A percentile compares a stretch with the other conserved stretches of the same genome.
Evolutionary conservation across 2,797 vertebrate genomes (phyloP).

Genomic region (Xerus rutilus): DNA sequence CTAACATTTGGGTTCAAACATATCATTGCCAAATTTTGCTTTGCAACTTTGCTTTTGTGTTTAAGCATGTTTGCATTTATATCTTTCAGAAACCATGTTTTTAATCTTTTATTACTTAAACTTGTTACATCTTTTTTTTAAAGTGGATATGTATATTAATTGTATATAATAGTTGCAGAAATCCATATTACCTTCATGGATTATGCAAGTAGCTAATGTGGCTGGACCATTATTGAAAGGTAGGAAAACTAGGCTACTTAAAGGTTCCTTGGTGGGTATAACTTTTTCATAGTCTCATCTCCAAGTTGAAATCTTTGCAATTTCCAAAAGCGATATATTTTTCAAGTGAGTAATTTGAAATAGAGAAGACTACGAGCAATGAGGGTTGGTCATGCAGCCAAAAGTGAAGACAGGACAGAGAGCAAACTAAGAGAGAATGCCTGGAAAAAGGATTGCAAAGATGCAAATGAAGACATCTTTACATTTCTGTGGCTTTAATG

Average conservation of each 20-base stretch:
- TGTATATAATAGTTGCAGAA: conserved; percentile 60
- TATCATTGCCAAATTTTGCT: background rate
- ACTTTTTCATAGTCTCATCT: conserved; percentile 49
- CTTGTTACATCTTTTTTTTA: background rate
- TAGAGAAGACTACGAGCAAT: conserved; percentile 16
- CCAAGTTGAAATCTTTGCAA: conserved; percentile 65
- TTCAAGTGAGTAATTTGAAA: conserved; percentile 30
- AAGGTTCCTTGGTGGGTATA: conserved; percentile 35
- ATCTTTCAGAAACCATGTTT: background rate
- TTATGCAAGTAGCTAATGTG: conserved; percentile 74
- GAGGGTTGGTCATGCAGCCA: background rate
- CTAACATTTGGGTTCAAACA: background rate
- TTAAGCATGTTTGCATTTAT: background rate
- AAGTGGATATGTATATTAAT: background rate
- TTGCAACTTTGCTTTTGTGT: background rate
- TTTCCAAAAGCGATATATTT: conserved; percentile 51
- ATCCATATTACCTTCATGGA: conserved; percentile 75
- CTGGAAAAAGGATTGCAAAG: background rate
- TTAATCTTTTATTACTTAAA: background rate
- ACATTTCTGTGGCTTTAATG: background rate
- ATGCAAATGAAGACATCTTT: conserved; percentile 40
- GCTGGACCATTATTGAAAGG: conserved; percentile 48
- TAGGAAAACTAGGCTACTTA: conserved; percentile 49
- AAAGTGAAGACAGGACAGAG: conserved; percentile 24
- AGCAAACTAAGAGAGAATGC: conserved; percentile 47